Evolutionary conservation across 2,113 vertebrate genomes (phyloP), one percentile per base, ranked within the genome.

Genomic region (Bambusicola thoracicus): DNA sequence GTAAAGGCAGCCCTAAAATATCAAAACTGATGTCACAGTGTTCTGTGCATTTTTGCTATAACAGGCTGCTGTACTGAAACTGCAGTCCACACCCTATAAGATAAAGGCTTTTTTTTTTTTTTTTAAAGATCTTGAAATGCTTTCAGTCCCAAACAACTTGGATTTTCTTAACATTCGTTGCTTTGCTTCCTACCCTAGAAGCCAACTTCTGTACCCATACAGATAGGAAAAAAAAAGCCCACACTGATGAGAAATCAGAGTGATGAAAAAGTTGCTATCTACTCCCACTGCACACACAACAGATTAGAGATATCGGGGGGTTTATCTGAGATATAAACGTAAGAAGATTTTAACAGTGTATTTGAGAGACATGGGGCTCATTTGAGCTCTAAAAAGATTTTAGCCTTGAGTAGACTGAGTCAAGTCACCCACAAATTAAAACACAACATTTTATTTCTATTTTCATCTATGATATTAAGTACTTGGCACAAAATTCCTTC

Each of bases 141-240:
- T 79, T 83, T 21, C 48, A 48, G 17, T 44, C 21, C 21, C 32
- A 90, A 68, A 51, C 14, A 77, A 62, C 27, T 27, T 61, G 5
- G 16, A 44, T 44, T 51, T 76, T 41, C 53, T 81, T 24, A 65
- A 12, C 4, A 30, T 81, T 62, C 80, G 41, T 49, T 46, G 12
- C 30, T 80, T 90, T 66, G 44, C 18, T 25, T 86, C 48, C 56
- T 44, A 55, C 3, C 24, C 29, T 32, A 69, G 16, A 82, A 70
- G 2, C 10, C 53, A 81, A n/a, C 8, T 77, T 59, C 0, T 1
- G 38, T 9, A 86, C 6, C 19, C 40, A 15, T 8, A 44, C 2
- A 24, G 17, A 68, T 7, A 38, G n/a, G 29, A 4, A 8, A 18
- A 18, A n/a, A 29, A 10, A 19, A 41, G n/a, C n/a, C 1, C 12